A percentile compares a stretch with the other conserved stretches of the same genome.
Conservation (phyloP, 2,888 invertebrate genomes). For the Volucella inflata region DNA sequence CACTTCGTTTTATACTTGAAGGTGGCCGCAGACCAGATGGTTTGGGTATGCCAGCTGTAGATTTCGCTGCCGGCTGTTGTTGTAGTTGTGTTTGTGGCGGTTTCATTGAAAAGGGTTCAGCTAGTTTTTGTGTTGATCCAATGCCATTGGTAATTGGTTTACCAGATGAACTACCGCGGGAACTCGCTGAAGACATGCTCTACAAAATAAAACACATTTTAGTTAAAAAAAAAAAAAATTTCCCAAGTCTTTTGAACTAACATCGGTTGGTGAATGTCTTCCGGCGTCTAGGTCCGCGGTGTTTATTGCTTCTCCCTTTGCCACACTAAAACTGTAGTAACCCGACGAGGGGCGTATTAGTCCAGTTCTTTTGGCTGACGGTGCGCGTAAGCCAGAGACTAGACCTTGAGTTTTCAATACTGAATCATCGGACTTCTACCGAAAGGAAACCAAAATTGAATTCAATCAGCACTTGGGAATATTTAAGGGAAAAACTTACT, state of each 20-base stretch:
- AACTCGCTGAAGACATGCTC: slow-evolving; percentile 83
- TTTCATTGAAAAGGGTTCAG: slow-evolving; percentile 56
- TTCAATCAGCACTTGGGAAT: neutral
- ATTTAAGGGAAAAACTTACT: slow-evolving; percentile 36
- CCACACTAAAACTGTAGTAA: slow-evolving; percentile 81
- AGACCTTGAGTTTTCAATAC: slow-evolving; percentile 81
- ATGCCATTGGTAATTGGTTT: slow-evolving; percentile 64
- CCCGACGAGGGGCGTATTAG: slow-evolving; percentile 83
- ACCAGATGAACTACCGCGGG: slow-evolving; percentile 79
- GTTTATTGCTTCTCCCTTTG: slow-evolving; percentile 76
- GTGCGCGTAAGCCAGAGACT: slow-evolving; percentile 80
- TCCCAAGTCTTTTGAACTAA: slow-evolving; percentile 62
- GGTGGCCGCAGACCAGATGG: slow-evolving; percentile 82
- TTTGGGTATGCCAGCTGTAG: slow-evolving; percentile 81
- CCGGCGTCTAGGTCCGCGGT: slow-evolving; percentile 79
- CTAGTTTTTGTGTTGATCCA: slow-evolving; percentile 38
- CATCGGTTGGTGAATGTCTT: slow-evolving; percentile 80
- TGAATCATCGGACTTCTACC: slow-evolving; percentile 78
- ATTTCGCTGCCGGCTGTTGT: slow-evolving; percentile 76
- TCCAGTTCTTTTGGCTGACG: slow-evolving; percentile 80
- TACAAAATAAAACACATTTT: slow-evolving; percentile 64
- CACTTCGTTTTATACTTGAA: slow-evolving; percentile 81
- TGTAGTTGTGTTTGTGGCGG: slow-evolving; percentile 33
- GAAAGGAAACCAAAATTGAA: neutral
- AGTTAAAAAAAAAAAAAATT: slow-evolving; percentile 3